Percentiles rank a stretch among this genome's conserved stretches.
Conservation (phyloP, 2,888 invertebrate species). For the Patella depressa region DNA sequence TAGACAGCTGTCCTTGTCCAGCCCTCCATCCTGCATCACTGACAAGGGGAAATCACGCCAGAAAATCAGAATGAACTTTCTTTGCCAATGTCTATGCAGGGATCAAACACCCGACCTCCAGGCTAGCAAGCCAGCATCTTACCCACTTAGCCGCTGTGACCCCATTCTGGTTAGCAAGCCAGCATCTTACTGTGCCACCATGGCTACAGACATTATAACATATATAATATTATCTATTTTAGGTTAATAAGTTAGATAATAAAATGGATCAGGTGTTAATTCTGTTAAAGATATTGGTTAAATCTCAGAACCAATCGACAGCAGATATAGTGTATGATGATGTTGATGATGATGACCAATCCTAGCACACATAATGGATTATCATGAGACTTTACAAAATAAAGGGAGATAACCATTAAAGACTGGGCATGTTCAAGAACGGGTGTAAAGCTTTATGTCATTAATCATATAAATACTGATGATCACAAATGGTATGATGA, state of each 20-base stretch:
- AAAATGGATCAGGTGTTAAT: conserved; percentile 77
- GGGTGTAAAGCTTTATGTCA: no score
- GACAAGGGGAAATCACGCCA: background rate
- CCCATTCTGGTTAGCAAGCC: background rate
- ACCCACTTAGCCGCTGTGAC: no score
- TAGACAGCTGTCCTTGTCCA: no score
- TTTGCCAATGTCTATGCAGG: no score
- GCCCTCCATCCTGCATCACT: no score
- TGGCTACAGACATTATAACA: background rate
- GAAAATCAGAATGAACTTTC: background rate
- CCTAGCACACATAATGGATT: conserved; percentile 17
- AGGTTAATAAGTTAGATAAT: conserved; percentile 77
- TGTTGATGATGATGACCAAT: conserved; percentile 9
- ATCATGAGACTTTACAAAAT: no score
- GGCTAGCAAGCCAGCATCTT: background rate
- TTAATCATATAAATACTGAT: no score
- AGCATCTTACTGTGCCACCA: background rate
- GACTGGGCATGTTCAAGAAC: no score
- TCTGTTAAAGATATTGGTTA: conserved; percentile 73
- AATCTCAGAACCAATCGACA: conserved; percentile 21
- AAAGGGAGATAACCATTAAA: no score
- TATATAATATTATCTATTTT: conserved; percentile 56
- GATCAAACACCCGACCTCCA: background rate
- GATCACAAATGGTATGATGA: no score
- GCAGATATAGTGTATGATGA: conserved; percentile 13